Evolutionary conservation across 1,140 invertebrate genomes (phyloP), one percentile per base, ranked within the genome.

Genomic region (Mylabris phalerata): DNA sequence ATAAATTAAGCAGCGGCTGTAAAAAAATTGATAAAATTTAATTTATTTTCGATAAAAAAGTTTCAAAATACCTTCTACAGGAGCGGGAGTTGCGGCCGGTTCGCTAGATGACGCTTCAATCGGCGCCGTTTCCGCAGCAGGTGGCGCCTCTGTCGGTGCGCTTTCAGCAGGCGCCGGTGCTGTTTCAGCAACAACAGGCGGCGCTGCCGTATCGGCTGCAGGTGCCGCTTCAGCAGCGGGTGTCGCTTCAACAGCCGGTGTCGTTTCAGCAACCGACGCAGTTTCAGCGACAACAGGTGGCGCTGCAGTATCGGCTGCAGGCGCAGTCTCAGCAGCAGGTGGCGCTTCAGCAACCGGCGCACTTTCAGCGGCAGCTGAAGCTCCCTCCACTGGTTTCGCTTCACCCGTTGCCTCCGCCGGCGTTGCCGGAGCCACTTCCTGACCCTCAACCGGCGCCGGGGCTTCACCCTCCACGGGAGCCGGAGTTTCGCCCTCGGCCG

Each of bases 401-500:
- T 19, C 19, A 1, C 19, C 1, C 40, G 67, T 62, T 24, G 71
- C 57, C 43, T 64, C 64, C 27, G 63, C 65, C 57, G 61, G 60
- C 27, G 63, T 62, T 27, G 59, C 59, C 40, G 68, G 59, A 50
- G 68, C 62, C 13, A 13, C 13, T 13, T 13, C 13, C 13, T 13
- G 13, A 43, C 63, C 65, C 58, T 69, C 67, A 9, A 60, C 66
- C 32, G 65, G 72, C 67, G 71, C 57, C 58, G 71, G 75, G 51
- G 69, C 66, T 67, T 61, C 63, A 70, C 73, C 62, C 49, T 67
- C 64, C 38, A 63, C 56, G 4, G 64, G 52, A 25, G 62, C 60
- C 60, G 74, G 78, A 50, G 71, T 71, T 58, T 72, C 73, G 70
- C 73, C 76, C 61, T 78, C 76, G 13, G 69, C 69, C 11, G 75